These are phyloP conservation scores for Acleris emargana DNA, from an alignment of 2,888 invertebrate genomes.

Conservation along the genomic window DNA sequence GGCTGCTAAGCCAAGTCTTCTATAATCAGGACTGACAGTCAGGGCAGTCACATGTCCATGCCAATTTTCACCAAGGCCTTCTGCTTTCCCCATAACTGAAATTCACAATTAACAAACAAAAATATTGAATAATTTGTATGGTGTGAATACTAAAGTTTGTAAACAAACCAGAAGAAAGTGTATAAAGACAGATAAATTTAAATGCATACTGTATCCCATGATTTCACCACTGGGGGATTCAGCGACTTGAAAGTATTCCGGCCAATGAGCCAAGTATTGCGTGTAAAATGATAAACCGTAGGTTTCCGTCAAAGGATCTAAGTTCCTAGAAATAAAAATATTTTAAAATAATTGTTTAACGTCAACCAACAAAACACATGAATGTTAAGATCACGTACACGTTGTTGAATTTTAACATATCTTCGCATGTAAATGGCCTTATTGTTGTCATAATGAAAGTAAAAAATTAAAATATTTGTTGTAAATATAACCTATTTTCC, in stretches of 20 bases:
- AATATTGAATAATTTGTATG: neutral
- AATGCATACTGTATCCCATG: constrained; percentile 97
- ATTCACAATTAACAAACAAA: constrained; percentile 38
- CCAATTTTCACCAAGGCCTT: constrained; percentile 98
- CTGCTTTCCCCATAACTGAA: constrained; percentile 99
- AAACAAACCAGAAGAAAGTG: constrained; percentile 1
- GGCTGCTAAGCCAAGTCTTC: constrained; percentile 95
- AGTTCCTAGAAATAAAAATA: constrained; percentile 87
- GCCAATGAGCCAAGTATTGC: constrained; percentile 99
- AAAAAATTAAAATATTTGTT: neutral
- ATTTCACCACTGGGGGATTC: constrained; percentile 98
- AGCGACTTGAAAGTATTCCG: constrained; percentile 98
- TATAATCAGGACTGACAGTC: constrained; percentile 97
- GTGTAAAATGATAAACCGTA: constrained; percentile 98
- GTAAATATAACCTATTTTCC: constrained; percentile 28
- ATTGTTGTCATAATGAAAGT: constrained; percentile 92
- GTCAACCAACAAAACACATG: neutral
- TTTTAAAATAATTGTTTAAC: constrained; percentile 22
- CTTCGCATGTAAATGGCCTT: constrained; percentile 95
- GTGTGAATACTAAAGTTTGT: neutral
- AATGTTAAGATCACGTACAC: constrained; percentile 88
- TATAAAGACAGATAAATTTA: neutral
- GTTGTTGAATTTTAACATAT: constrained; percentile 97
- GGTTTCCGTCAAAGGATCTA: constrained; percentile 98
- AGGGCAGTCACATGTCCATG: constrained; percentile 99